Percentiles rank a stretch among this genome's conserved stretches.
These are phyloP conservation scores for Zhuqinia jingwanae DNA, from an alignment of 2,888 invertebrate genomes.

Conservation along the genomic window DNA sequence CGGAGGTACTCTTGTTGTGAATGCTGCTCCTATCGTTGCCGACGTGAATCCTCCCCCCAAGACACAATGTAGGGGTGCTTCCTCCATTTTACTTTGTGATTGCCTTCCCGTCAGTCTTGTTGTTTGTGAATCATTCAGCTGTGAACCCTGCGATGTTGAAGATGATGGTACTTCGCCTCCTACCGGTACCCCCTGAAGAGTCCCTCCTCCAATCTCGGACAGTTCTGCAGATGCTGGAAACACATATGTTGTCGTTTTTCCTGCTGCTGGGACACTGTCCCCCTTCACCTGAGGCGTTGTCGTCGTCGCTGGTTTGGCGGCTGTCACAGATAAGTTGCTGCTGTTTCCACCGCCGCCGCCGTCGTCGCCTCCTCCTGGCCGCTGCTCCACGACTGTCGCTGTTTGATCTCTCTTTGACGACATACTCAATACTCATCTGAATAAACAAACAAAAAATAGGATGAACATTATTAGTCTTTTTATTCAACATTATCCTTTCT, in stretches of 20 bases:
- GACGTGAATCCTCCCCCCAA: conserved; percentile 29
- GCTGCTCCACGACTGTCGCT: conserved; percentile 70
- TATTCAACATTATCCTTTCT: not conserved
- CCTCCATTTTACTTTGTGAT: conserved; percentile 23
- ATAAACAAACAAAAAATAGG: conserved; percentile 52
- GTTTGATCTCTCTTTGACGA: conserved; percentile 76
- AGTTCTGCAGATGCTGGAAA: conserved; percentile 76
- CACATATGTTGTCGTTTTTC: conserved; percentile 76
- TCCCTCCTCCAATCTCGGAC: conserved; percentile 18
- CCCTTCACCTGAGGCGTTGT: too few relatives aligned
- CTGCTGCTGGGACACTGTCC: too few relatives aligned
- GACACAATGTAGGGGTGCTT: too few relatives aligned
- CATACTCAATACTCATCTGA: conserved; percentile 79
- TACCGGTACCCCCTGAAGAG: conserved; percentile 10
- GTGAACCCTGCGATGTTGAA: conserved; percentile 1
- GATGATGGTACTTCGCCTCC: conserved; percentile 58
- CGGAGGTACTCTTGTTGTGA: conserved; percentile 32
- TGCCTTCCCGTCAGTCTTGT: conserved; percentile 42
- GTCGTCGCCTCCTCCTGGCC: conserved; percentile 51
- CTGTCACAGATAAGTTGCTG: not conserved
- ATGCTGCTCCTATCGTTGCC: conserved; percentile 49
- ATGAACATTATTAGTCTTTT: not conserved
- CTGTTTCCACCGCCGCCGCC: conserved; percentile 51
- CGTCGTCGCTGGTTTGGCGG: conserved; percentile 17
- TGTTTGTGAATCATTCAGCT: not conserved